A percentile compares a stretch with the other conserved stretches of the same genome.
Evolutionary conservation across 2,888 invertebrate species (phyloP).

Genomic region (Stratiomys singularior): DNA sequence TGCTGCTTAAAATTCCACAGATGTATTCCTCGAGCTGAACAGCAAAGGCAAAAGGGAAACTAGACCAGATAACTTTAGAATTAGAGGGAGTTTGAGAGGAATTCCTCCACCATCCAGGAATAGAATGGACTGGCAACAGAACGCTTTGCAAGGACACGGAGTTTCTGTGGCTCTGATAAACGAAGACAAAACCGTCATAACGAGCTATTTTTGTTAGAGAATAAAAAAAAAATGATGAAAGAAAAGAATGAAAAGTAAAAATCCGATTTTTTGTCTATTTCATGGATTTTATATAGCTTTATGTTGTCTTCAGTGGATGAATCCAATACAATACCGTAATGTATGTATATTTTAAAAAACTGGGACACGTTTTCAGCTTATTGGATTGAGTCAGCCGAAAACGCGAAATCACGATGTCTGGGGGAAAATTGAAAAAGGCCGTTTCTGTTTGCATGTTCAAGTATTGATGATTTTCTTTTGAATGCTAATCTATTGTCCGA

Average conservation of each 20-base stretch:
- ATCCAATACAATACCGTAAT: no score
- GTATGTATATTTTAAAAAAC: no score
- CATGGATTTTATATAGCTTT: background rate
- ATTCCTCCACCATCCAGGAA: background rate
- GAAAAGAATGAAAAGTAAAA: no score
- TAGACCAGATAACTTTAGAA: slow-evolving; percentile 22
- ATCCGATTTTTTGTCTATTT: background rate
- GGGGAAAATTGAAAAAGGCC: no score
- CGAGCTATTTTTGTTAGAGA: slow-evolving; percentile 1
- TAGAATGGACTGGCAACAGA: background rate
- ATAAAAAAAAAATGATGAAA: background rate
- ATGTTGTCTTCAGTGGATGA: background rate
- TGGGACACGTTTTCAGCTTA: no score
- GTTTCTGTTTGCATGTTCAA: no score
- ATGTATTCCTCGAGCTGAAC: slow-evolving; percentile 49
- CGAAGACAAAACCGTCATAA: slow-evolving; percentile 21
- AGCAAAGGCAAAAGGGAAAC: slow-evolving; percentile 34
- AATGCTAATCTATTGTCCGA: no score
- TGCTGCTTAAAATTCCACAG: slow-evolving; percentile 52
- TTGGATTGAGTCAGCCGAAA: no score
- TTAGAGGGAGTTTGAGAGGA: background rate
- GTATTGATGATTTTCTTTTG: no score
- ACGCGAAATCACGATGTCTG: no score
- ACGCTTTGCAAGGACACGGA: background rate
- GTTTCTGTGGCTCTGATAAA: background rate